Evolutionary conservation across 2,888 invertebrate genomes (phyloP), one percentile per base, ranked within the genome.

Genomic region (Sarcophaga carnaria): DNA sequence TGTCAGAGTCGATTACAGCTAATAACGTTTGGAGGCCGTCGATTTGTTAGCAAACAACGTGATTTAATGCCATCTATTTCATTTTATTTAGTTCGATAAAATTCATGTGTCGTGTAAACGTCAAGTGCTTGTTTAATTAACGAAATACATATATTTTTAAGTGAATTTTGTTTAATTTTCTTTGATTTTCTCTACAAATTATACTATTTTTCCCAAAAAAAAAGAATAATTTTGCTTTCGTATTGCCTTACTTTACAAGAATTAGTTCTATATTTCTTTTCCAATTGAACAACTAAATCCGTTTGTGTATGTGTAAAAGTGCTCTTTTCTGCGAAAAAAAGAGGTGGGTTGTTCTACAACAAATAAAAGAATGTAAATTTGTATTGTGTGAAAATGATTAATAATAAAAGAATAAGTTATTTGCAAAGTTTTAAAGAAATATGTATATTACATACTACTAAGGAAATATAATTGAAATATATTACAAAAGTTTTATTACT

Each of bases 31-130:
- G 54, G 4, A 4, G 10, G 54, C 12, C 54, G 54, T 4, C 17
- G 17, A 54, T 54, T 54, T 54, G 12, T 17, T 4, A 54, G 4
- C 17, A 54, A 17, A 14, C 49, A 14, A 14, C 54, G 54, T 67
- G 22, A 85, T 64, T 85, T 83, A 59, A 45, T 37, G 59, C 20
- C 25, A 54, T 75, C 14, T n/a, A 70, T 70, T 70, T 85, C 67
- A 72, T 78, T 82, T 85, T 69, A 63, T 83, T 86, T 82, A 86
- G 85, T 85, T 85, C 77, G 22, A 75, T 70, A 27, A 78, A 80
- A 71, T 86, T 86, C 59, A 86, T 82, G 71, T 82, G 76, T 67
- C 66, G 86, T 76, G 67, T 54, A 82, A 82, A 82, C 79, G 82
- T 86, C 75, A 67, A 74, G 54, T 66, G 64, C 54, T 76, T 72